A percentile compares a stretch with the other conserved stretches of the same genome.
Evolutionary conservation across 2,888 invertebrate genomes (phyloP).

Genomic region (Spodoptera picta): DNA sequence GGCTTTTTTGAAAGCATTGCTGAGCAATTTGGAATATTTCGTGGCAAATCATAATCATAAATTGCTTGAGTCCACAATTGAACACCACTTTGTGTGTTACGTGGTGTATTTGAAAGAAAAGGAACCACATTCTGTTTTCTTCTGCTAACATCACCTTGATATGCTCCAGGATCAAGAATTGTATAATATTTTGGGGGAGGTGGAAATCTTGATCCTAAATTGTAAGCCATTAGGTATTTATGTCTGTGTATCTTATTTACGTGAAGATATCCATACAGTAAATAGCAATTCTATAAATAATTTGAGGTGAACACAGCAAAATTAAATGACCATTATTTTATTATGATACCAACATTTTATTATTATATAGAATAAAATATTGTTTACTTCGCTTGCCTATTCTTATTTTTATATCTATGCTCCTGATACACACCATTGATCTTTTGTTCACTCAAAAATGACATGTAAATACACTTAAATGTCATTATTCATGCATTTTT

Average conservation of each 20-base stretch:
- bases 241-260: conserved; percentile 7
- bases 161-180: conserved; percentile 77
- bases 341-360: no score
- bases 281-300: conserved; percentile 1
- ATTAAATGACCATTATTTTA: no score
- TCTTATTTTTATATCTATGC: no score
- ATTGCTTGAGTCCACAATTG: conserved; percentile 74
- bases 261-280: neutral
- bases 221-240: conserved; percentile 70
- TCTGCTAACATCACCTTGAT: conserved; percentile 60
- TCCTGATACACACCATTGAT: no score
- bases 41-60: conserved; percentile 58
- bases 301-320: neutral
- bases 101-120: conserved; percentile 71
- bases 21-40: conserved; percentile 72
- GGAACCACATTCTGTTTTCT: conserved; percentile 64
- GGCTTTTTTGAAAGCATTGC: conserved; percentile 72
- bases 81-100: conserved; percentile 55
- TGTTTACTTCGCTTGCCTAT: no score
- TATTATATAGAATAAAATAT: no score
- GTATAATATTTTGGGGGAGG: conserved; percentile 60
- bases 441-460: no score
- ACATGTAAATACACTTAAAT: no score
- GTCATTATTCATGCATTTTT: no score
- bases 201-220: conserved; percentile 68